Percentiles rank a stretch among this genome's conserved stretches.
Conservation (phyloP, 2,797 vertebrate species). For the Pteropus rufus region DNA sequence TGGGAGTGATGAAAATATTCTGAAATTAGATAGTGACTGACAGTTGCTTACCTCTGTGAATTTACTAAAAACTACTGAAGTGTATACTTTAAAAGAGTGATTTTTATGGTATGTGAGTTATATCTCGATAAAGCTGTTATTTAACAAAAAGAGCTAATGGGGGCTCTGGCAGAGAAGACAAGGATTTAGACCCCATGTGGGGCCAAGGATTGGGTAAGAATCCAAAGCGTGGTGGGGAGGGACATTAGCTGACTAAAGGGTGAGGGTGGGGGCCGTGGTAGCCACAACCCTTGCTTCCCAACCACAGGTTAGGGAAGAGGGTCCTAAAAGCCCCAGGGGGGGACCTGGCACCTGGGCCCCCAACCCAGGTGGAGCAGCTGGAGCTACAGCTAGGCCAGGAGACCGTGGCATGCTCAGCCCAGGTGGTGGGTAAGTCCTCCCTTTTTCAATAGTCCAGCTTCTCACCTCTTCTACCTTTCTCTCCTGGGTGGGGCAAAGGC, state of each 20-base stretch:
- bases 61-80: background rate
- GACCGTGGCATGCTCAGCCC: slow-evolving; percentile 88
- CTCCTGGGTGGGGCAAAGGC: background rate
- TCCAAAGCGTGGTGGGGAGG: background rate
- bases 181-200: background rate
- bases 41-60: background rate
- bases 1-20: background rate
- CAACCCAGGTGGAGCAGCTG: slow-evolving; percentile 83
- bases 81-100: background rate
- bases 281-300: slow-evolving; percentile 39
- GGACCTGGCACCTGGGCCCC: background rate
- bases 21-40: background rate
- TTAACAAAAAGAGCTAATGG: background rate
- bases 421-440: slow-evolving; percentile 87
- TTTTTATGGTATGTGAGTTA: background rate
- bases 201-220: background rate
- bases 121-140: background rate
- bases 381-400: slow-evolving; percentile 90
- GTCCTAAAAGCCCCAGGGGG: background rate
- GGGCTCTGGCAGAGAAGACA: background rate
- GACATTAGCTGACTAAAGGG: background rate
- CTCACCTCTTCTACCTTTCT: background rate
- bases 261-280: background rate
- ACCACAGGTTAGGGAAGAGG: slow-evolving; percentile 61
- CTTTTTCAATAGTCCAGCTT: background rate